phyloP scores from a whole-genome alignment of 2,888 invertebrate species.

The Eueremaeus valkanovi region DNA sequence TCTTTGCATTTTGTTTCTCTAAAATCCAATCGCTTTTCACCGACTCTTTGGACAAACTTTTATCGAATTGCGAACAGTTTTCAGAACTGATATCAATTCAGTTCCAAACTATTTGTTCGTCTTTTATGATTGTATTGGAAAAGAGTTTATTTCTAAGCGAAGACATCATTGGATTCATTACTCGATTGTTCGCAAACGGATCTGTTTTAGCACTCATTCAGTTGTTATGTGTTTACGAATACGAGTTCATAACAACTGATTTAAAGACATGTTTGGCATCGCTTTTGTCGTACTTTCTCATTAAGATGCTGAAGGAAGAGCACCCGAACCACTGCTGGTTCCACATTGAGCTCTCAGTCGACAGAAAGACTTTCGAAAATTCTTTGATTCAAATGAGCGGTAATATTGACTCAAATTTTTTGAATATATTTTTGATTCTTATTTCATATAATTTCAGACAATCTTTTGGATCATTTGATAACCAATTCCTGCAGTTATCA shows the following conservation, averaged over 20 bases:
- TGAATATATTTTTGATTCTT: too few species aligned
- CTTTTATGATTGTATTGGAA: background rate
- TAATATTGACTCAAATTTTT: too few species aligned
- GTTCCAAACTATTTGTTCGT: background rate
- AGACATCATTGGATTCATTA: background rate
- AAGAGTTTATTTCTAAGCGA: background rate
- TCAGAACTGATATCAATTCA: background rate
- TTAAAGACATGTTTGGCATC: background rate
- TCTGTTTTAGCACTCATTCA: background rate
- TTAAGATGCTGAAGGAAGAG: too few species aligned
- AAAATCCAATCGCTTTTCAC: background rate
- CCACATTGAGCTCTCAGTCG: too few species aligned
- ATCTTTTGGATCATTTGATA: too few species aligned
- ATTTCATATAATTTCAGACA: too few species aligned
- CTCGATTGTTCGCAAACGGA: background rate
- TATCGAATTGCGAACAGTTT: too few species aligned
- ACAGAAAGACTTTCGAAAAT: too few species aligned
- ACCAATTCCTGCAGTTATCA: background rate
- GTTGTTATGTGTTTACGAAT: background rate
- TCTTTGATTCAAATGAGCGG: too few species aligned
- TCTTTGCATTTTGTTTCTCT: background rate
- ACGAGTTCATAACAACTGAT: background rate
- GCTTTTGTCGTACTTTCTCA: background rate
- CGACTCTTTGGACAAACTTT: background rate
- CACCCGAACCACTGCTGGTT: too few species aligned